Base-by-base conservation (phyloP, 53 echinoderm and acorn worm genomes). In the Henricia sp. region DNA sequence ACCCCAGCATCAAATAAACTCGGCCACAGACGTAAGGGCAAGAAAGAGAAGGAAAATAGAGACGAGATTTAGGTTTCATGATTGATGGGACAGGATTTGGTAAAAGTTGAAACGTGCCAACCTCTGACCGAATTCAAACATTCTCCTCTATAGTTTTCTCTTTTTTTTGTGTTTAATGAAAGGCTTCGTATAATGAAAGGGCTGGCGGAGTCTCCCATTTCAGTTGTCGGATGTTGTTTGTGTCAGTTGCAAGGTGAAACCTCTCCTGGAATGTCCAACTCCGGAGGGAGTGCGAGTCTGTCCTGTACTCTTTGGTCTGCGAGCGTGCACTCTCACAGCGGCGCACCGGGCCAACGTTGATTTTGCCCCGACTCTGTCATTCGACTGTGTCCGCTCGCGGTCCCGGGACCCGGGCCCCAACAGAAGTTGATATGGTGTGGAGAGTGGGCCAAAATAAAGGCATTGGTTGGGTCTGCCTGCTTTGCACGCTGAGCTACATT, bases 221-320 rank as follows among this genome's bases (percentile, higher is more conserved):
- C 80, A 48, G 16, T 34, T 64, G 80, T 80, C 64, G 60, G 80
- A 63, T 80, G 50, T 44, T 50, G 80, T 80, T 80, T 80, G 57
- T 80, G 80, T 80, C 80, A 43, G 46, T 64, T 80, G 80, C 80
- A 80, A 80, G 20, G 63, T 25, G 80, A 80, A 64, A 80, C 80
- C 80, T 63, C 80, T 80, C 30, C 64, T 33, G 50, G 80, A 80
- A 80, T 64, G 80, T 64, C 80, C 33, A 64, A 80, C 62, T 38
- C 51, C 34, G 46, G 62, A 30, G 64, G 62, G 64, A n/a, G 50
- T 62, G 73, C 35, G 9, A 60, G 23, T 3, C 1, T 13, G 9
- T 48, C 48, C 48, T 16, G 48, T 0, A 34, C 32, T 12, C 69
- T n/a, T 12, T 9, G 63, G 35, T 21, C 72, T 0, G 10, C 30